Base-by-base conservation (phyloP, 2,113 vertebrate species). In the Rana temporaria region DNA sequence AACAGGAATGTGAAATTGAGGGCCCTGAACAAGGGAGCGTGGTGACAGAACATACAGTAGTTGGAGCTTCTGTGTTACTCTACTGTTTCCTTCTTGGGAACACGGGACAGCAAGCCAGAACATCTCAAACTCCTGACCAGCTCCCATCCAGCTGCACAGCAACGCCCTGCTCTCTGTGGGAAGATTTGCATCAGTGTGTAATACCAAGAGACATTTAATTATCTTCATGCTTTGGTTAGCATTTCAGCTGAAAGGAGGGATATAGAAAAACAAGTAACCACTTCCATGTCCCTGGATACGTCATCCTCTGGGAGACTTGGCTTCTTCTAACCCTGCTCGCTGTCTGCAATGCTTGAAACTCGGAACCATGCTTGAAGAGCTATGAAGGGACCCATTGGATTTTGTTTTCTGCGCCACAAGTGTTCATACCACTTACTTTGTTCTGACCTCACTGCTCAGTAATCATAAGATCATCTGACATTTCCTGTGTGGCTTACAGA, bases 1-100 rank as follows among this genome's bases (percentile, higher is more conserved):
- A 78, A 91, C 81, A 87, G 86, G 91, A 91, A 92, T 91, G 91
- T 86, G 78, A 90, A 91, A 90, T 90, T 85, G 72, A 89, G 91
- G 93, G 91, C 90, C 87, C 86, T 15, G 59, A 86, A 86, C 79
- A 69, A 89, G 91, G 90, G 88, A 85, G 82, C 78, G 57, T 78
- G 84, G 85, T 89, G 88, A 90, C 89, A 84, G 68, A 78, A 78
- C 86, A 86, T 66, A 86, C 84, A 78, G 81, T 85, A 87, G 62
- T 55, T 38, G 53, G 3, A 53, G 16, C 64, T 79, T 87, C 86
- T 85, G 78, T 87, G 70, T 38, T 84, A 67, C 71, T 85, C 20
- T 53, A 68, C 79, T 84, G 84, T 4, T 42, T 82, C 81, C 84
- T 82, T 69, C 81, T 16, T 71, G 80, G 0, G 18, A 72, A 84